Conservation (phyloP, 35 echinoderm and acorn worm species). For the Lytechinus pictus region DNA sequence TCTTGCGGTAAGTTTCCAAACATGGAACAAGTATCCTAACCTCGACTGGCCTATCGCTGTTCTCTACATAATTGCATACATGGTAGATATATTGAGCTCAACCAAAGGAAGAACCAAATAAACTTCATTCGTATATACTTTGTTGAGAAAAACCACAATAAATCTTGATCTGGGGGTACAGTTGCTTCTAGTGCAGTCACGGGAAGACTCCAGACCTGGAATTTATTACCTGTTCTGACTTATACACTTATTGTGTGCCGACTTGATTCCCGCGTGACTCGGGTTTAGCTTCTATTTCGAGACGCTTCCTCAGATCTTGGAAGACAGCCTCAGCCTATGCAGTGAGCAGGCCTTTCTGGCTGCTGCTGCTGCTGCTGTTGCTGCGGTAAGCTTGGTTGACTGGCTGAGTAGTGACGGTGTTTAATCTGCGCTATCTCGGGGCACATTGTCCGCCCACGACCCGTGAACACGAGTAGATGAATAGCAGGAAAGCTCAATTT, state of each 20-base stretch:
- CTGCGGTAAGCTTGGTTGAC: neutral
- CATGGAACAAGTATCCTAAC: neutral
- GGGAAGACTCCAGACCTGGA: neutral
- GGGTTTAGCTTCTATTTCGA: neutral
- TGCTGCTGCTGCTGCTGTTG: neutral
- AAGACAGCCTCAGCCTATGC: neutral
- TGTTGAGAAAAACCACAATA: neutral
- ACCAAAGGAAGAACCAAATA: neutral
- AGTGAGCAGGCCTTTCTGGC: neutral
- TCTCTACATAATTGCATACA: neutral
- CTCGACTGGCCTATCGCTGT: neutral
- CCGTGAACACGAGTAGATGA: neutral
- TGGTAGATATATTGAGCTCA: neutral
- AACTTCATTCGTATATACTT: neutral
- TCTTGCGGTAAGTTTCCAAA: neutral
- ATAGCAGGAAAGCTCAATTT: slow-evolving; percentile 2
- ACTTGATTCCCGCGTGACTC: neutral
- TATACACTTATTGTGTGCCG: neutral
- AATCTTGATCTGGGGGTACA: neutral
- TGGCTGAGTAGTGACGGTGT: neutral
- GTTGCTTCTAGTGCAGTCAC: neutral
- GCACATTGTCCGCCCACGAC: neutral
- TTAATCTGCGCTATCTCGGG: neutral
- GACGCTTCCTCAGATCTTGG: neutral
- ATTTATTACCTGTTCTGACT: neutral